These are phyloP conservation scores for Caenorhabditis sp. DNA, from an alignment of 2,888 invertebrate genomes.

Conservation along the genomic window DNA sequence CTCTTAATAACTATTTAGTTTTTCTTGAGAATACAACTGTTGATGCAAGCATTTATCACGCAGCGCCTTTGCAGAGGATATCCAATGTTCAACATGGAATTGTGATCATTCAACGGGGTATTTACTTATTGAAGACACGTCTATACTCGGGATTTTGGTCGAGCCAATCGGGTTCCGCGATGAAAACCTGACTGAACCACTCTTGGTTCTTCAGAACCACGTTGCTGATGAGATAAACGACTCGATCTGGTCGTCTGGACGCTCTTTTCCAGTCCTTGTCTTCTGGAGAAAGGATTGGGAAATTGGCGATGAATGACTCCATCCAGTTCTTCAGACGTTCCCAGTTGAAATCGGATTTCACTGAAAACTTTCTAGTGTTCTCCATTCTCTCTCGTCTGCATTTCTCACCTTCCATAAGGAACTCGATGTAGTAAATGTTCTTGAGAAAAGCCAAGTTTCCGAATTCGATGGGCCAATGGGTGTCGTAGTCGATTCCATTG, in stretches of 20 bases:
- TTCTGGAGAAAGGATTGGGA: neutral
- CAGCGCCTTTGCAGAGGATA: neutral
- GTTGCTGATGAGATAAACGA: slow-evolving; percentile 1
- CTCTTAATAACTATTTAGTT: no score
- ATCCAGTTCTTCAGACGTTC: neutral
- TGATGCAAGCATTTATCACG: neutral
- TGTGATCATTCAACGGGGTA: neutral
- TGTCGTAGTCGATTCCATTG: neutral
- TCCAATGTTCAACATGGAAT: no score
- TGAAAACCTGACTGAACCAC: neutral
- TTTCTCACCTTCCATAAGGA: neutral
- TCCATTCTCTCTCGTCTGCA: neutral
- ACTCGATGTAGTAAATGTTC: slow-evolving; percentile 1
- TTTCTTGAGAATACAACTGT: no score
- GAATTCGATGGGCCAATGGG: neutral
- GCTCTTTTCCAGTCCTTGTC: neutral
- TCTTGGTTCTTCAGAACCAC: slow-evolving; percentile 1
- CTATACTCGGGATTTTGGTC: neutral
- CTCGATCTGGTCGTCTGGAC: neutral
- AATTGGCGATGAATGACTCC: neutral
- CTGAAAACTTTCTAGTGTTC: neutral
- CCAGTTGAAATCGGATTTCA: neutral
- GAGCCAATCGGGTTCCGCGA: neutral
- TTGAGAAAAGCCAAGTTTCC: neutral
- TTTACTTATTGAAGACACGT: neutral